These are phyloP conservation scores for Chiloscyllium plagiosum DNA, from an alignment of 2,113 vertebrate genomes.

Conservation along the genomic window DNA sequence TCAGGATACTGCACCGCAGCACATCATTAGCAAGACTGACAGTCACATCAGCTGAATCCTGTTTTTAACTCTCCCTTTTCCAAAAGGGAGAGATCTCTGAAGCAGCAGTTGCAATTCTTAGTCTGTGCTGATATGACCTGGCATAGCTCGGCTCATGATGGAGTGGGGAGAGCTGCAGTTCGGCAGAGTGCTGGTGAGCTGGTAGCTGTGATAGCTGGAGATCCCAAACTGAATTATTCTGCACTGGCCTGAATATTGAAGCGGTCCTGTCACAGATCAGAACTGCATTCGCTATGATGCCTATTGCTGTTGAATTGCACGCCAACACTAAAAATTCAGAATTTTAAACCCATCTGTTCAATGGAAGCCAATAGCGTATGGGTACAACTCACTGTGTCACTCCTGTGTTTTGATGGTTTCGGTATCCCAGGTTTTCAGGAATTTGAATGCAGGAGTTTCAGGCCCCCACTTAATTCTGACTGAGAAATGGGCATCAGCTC, in stretches of 20 bases:
- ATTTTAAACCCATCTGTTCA: background rate
- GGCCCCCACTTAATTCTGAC: background rate
- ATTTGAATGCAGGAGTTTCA: background rate
- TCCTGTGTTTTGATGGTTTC: background rate
- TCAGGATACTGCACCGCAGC: background rate
- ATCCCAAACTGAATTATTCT: background rate
- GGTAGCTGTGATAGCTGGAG: background rate
- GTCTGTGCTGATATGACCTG: background rate
- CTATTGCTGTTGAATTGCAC: background rate
- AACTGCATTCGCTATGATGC: background rate
- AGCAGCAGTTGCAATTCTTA: background rate
- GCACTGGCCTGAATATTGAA: background rate
- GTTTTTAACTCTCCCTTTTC: background rate
- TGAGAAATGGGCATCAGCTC: background rate
- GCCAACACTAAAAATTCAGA: background rate
- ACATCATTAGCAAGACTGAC: background rate
- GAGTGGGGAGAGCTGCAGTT: background rate
- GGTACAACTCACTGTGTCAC: background rate
- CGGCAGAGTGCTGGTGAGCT: background rate
- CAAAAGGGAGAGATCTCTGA: too few species aligned
- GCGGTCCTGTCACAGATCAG: background rate
- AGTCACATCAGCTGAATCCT: background rate
- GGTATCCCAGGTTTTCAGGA: background rate
- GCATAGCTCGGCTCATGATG: background rate
- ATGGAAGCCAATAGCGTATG: background rate